phyloP scores from a whole-genome alignment of 2,113 vertebrate genomes.

The Upupa epops region DNA sequence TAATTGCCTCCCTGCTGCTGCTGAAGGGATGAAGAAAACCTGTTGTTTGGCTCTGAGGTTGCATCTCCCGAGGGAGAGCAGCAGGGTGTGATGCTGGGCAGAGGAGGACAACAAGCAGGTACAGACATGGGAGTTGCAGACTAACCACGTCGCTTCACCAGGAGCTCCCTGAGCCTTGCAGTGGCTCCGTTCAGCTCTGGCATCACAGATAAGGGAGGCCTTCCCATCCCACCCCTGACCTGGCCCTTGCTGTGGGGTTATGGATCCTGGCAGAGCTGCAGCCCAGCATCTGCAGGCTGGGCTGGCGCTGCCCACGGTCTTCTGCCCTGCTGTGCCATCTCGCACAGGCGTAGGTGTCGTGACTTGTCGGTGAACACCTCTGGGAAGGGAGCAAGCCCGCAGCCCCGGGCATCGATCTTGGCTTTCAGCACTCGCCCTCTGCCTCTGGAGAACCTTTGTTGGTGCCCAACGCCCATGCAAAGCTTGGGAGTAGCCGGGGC shows the following conservation, averaged over 20 bases:
- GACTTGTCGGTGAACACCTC: not conserved
- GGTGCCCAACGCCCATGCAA: slow-evolving; percentile 25
- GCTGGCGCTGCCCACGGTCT: not conserved
- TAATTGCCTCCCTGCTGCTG: not conserved
- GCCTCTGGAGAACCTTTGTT: slow-evolving; percentile 38
- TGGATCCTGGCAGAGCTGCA: not conserved
- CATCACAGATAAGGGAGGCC: fast-evolving
- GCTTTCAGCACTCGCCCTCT: not conserved
- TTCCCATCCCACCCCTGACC: not conserved
- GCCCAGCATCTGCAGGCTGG: not conserved
- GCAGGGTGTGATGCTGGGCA: not conserved
- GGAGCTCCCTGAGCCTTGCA: not conserved
- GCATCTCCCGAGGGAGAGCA: not conserved
- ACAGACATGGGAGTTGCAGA: not conserved
- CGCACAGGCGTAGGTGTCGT: not conserved
- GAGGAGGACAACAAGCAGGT: not conserved
- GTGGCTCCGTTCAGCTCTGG: not conserved
- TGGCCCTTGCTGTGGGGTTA: fast-evolving
- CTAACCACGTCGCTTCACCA: not conserved
- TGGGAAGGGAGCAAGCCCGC: not conserved
- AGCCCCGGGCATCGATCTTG: not conserved
- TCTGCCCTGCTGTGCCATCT: not conserved
- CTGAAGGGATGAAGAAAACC: fast-evolving
- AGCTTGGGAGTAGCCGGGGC: slow-evolving; percentile 30
- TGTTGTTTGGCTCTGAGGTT: not conserved